Evolutionary conservation across 2,888 invertebrate genomes (phyloP).

Genomic region (Parascotia fuliginaria): DNA sequence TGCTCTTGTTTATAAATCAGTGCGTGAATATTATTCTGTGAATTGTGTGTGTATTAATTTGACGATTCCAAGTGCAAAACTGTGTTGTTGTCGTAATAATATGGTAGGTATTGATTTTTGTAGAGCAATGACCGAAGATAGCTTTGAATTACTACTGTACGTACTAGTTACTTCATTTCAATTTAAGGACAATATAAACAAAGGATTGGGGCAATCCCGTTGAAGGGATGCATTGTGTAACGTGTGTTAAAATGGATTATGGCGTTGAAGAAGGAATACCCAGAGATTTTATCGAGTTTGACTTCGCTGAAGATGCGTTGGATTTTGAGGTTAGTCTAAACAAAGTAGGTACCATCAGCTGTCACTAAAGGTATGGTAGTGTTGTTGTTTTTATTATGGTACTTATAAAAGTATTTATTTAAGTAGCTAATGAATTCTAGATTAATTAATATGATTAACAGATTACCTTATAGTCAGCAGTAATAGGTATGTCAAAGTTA

Average conservation of each 20-base stretch:
- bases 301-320: constrained; percentile 79
- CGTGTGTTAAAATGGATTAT: constrained; percentile 71
- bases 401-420: no score
- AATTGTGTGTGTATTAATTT: background rate
- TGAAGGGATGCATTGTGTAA: constrained; percentile 65
- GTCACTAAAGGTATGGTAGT: no score
- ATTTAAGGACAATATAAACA: constrained; percentile 8
- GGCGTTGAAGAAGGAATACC: constrained; percentile 76
- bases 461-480: no score
- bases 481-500: no score
- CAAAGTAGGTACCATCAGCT: constrained; percentile 10
- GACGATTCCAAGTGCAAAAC: background rate
- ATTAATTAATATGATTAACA: no score
- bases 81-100: background rate
- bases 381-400: no score
- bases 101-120: constrained; percentile 38
- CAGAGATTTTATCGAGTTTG: constrained; percentile 72
- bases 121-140: constrained; percentile 26
- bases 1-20: background rate
- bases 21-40: background rate
- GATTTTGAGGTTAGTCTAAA: constrained; percentile 78
- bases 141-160: constrained; percentile 13
- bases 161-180: no score
- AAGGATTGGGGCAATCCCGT: constrained; percentile 15
- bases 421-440: no score